Base-by-base conservation (phyloP, 1,140 invertebrate species). In the Eubasilissa regina region DNA sequence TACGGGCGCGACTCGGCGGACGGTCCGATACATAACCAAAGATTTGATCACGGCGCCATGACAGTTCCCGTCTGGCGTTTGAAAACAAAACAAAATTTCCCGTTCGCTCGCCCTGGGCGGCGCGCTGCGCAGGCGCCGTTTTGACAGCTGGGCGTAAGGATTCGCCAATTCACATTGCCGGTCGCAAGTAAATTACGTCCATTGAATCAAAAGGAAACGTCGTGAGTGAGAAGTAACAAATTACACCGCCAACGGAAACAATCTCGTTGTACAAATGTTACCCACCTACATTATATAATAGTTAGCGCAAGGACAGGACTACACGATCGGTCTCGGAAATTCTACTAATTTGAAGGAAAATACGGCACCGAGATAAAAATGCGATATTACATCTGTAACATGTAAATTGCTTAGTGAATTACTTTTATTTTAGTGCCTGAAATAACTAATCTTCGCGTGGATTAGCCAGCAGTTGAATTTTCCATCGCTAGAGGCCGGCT, bases 81-180 rank as follows among this genome's bases (percentile, higher is more conserved):
- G 55, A 75, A 75, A 75, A 75, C 73, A 75, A 75, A 75, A 75
- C 73, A 75, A 45, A 75, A 58, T 58, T 53, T 56, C 51, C 44
- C n/a, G 51, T 75, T 58, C 55, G 51, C 51, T 44, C 19, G 53
- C n/a, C 51, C 53, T 75, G 73, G 73, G 73, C 25, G 19, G 55
- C 55, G 25, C 15, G 44, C 3, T 55, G 73, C 73, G 73, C 73
- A 58, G 25, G 44, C 51, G 21, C 73, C 19, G 15, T n/a, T 58
- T 60, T 75, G 73, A 75, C 73, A 75, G 73, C 53, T 75, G 66
- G 60, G 19, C 19, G 60, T 13, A 25, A 64, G 35, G 21, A 35
- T 13, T 25, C 35, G 60, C 58, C 13, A 21, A 62, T 12, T 8
- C 25, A 43, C 25, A 13, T 25, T 25, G n/a, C 25, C 35, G 35